These are phyloP conservation scores for Eurytoma adleriae DNA, from an alignment of 2,888 invertebrate genomes.

Conservation along the genomic window DNA sequence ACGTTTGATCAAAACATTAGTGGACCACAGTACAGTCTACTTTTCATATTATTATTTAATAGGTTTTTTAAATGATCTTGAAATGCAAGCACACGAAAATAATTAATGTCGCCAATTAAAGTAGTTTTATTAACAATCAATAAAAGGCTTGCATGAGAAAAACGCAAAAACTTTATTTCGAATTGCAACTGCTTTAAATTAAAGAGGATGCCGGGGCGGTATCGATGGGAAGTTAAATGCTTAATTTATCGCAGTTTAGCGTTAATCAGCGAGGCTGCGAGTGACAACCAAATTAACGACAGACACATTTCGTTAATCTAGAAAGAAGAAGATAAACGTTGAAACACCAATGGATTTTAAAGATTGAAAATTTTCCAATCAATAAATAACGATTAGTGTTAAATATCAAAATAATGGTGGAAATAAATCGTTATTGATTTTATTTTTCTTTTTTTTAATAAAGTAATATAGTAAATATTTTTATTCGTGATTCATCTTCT, in stretches of 20 bases:
- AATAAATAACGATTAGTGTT: no score
- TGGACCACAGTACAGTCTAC: no score
- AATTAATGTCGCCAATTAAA: background rate
- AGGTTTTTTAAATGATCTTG: no score
- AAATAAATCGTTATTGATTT: no score
- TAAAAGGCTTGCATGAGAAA: no score
- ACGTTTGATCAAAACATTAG: no score
- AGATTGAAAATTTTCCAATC: background rate
- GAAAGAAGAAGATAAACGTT: slow-evolving; percentile 1
- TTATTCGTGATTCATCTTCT: no score
- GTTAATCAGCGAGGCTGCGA: slow-evolving; percentile 20
- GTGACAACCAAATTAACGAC: slow-evolving; percentile 31
- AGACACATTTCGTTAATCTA: background rate
- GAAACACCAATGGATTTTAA: background rate
- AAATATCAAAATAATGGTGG: no score
- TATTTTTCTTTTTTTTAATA: no score
- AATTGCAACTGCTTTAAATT: background rate
- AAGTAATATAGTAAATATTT: no score
- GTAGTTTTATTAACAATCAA: background rate
- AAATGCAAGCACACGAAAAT: no score
- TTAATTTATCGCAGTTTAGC: slow-evolving; percentile 31
- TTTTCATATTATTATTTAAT: no score
- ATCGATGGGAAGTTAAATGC: slow-evolving; percentile 5
- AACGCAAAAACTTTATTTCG: background rate
- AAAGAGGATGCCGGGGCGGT: background rate